phyloP scores from a whole-genome alignment of 2,888 invertebrate species.

The Eupsilia transversa region DNA sequence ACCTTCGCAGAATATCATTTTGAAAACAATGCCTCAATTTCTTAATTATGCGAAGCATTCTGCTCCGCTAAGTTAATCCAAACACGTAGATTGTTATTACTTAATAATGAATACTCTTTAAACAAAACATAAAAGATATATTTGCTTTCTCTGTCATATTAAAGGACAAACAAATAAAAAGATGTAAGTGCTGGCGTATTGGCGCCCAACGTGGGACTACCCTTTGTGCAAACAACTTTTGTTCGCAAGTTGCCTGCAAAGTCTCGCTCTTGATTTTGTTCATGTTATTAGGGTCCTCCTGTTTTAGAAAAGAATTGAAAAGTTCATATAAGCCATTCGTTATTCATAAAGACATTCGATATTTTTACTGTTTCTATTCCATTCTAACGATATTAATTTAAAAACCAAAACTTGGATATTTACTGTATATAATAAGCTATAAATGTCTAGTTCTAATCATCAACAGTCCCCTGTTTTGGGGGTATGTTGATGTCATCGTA shows the following conservation, averaged over 20 bases:
- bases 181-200: conserved; percentile 21
- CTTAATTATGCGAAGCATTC: conserved; percentile 20
- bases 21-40: conserved; percentile 48
- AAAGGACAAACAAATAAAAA: conserved; percentile 39
- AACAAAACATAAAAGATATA: conserved; percentile 19
- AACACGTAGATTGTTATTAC: conserved; percentile 19
- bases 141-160: conserved; percentile 13
- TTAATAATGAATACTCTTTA: conserved; percentile 8
- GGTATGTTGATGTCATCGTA: conserved; percentile 12
- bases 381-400: background rate
- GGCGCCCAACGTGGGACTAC: conserved; percentile 57
- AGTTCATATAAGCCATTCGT: background rate
- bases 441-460: conserved; percentile 11
- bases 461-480: conserved; percentile 3
- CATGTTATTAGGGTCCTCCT: conserved; percentile 15
- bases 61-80: conserved; percentile 7
- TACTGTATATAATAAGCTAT: background rate
- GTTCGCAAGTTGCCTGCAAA: conserved; percentile 28
- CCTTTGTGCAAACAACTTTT: conserved; percentile 21
- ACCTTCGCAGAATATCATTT: conserved; percentile 29
- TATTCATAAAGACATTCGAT: background rate
- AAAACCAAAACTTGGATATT: conserved; percentile 1
- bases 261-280: conserved; percentile 11
- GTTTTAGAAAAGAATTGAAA: background rate
- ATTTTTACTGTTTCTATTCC: background rate